A percentile compares a stretch with the other conserved stretches of the same genome.
phyloP scores from a whole-genome alignment of 2,888 invertebrate genomes.

The Teinopalpus imperialis region DNA sequence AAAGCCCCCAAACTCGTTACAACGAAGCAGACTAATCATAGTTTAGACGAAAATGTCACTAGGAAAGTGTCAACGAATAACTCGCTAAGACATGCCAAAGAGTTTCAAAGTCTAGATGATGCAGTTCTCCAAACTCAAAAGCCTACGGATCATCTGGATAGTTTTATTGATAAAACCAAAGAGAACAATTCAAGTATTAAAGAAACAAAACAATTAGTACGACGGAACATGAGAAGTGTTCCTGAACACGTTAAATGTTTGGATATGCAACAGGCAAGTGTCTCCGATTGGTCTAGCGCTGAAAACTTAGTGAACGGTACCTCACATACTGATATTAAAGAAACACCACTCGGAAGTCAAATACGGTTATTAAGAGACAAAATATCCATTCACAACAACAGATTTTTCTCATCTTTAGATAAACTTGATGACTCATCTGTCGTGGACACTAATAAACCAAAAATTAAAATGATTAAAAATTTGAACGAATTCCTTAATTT shows the following conservation, averaged over 20 bases:
- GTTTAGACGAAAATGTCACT: conserved; percentile 87
- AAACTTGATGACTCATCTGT: conserved; percentile 68
- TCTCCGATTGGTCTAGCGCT: conserved; percentile 52
- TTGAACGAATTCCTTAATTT: conserved; percentile 92
- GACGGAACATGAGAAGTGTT: conserved; percentile 62
- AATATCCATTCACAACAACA: conserved; percentile 72
- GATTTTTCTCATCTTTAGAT: conserved; percentile 82
- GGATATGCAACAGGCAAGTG: conserved; percentile 39
- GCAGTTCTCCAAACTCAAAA: conserved; percentile 64
- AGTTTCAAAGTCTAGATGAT: conserved; percentile 87
- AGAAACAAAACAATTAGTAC: conserved; percentile 45
- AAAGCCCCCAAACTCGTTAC: conserved; percentile 77
- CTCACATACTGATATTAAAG: conserved; percentile 47
- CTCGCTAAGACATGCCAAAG: conserved; percentile 79
- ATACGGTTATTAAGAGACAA: conserved; percentile 64
- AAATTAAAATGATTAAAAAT: conserved; percentile 86
- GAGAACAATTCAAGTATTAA: conserved; percentile 43
- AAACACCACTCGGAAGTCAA: conserved; percentile 66
- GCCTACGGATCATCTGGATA: conserved; percentile 45
- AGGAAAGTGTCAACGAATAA: conserved; percentile 59
- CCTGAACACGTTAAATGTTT: conserved; percentile 57
- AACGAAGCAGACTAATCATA: conserved; percentile 86
- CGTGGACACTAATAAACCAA: conserved; percentile 60
- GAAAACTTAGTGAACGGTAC: conserved; percentile 66
- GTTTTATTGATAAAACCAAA: conserved; percentile 37